Evolutionary conservation across 2,113 vertebrate genomes (phyloP).

Genomic region (Myiozetetes cayanensis): DNA sequence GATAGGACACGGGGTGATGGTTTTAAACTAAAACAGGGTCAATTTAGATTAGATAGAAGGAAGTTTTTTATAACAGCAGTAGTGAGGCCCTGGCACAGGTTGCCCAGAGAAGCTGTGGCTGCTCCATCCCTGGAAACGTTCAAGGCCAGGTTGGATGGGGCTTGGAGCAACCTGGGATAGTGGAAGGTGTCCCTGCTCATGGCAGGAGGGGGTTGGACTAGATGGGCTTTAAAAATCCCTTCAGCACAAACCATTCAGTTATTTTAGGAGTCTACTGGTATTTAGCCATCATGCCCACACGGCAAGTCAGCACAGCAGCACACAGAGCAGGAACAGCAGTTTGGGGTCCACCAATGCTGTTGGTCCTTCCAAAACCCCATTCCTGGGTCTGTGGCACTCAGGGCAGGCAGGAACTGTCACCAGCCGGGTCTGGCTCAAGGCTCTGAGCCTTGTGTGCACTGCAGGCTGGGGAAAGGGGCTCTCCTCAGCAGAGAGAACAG

Average conservation of each 20-base stretch:
- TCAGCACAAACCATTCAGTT: background rate
- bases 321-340: background rate
- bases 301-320: background rate
- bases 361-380: background rate
- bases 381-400: fast-evolving
- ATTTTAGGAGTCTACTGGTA: background rate
- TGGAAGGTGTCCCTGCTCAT: background rate
- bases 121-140: background rate
- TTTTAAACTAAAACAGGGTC: background rate
- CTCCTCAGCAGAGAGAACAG: background rate
- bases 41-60: background rate
- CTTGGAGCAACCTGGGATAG: background rate
- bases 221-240: background rate
- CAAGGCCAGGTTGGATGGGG: background rate
- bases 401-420: background rate
- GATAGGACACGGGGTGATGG: background rate
- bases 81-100: background rate
- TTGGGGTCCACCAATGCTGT: fast-evolving
- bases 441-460: background rate
- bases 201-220: background rate
- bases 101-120: background rate
- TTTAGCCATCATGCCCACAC: background rate
- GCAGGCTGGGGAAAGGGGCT: background rate
- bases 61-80: background rate
- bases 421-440: background rate